phyloP scores from a whole-genome alignment of 1,140 invertebrate species.

The Euura lappo region DNA sequence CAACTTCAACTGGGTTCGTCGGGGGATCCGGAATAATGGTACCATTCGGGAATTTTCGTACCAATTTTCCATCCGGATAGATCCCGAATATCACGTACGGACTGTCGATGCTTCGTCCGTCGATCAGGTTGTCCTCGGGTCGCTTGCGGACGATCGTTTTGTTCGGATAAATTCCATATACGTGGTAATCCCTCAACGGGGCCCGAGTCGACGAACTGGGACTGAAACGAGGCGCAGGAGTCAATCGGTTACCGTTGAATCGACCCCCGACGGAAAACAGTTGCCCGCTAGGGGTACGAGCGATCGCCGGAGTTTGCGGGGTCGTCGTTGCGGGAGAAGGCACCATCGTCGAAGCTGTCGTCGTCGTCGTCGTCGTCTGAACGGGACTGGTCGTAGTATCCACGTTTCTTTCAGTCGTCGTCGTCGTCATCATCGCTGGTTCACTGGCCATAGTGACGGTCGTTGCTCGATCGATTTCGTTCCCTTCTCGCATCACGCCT shows the following conservation, averaged over 20 bases:
- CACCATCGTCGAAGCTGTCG: background rate
- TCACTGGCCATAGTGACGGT: background rate
- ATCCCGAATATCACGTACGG: constrained; percentile 75
- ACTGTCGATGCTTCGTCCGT: constrained; percentile 69
- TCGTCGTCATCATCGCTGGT: background rate
- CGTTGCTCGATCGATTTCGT: background rate
- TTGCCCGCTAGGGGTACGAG: background rate
- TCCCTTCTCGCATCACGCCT: background rate
- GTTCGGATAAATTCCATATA: constrained; percentile 75
- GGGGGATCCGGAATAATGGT: constrained; percentile 72
- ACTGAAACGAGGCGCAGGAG: constrained; percentile 50
- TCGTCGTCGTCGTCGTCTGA: background rate
- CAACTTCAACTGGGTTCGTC: constrained; percentile 60
- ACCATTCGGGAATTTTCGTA: constrained; percentile 76
- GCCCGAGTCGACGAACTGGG: constrained; percentile 51
- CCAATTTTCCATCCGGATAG: constrained; percentile 74
- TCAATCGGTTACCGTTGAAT: constrained; percentile 49
- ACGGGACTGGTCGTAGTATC: background rate
- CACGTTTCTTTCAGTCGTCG: background rate
- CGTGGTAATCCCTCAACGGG: constrained; percentile 70
- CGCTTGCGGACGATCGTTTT: constrained; percentile 77
- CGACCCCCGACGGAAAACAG: constrained; percentile 40
- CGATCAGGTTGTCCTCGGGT: constrained; percentile 69
- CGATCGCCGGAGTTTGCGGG: constrained; percentile 28
- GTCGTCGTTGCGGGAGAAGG: constrained; percentile 29